These are phyloP conservation scores for Meghimatium bilineatum DNA, from an alignment of 2,888 invertebrate genomes.

Conservation along the genomic window DNA sequence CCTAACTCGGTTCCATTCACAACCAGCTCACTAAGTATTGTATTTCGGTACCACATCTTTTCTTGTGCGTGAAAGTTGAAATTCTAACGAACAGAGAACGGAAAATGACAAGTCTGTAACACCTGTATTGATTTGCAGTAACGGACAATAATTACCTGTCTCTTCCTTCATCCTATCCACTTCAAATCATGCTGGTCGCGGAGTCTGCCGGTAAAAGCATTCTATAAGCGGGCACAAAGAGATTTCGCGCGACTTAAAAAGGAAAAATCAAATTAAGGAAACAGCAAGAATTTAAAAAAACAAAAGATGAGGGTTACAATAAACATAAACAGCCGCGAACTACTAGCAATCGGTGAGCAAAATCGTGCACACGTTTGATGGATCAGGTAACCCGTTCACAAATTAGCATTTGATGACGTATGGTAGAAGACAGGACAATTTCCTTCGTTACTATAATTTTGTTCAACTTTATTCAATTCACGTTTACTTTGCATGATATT, in stretches of 20 bases:
- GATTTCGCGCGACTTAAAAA: constrained; percentile 22
- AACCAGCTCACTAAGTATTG: not conserved
- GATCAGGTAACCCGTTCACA: constrained; percentile 14
- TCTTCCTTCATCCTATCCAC: constrained; percentile 4
- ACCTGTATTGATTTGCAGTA: constrained; percentile 30
- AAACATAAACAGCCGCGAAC: constrained; percentile 28
- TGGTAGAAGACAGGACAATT: constrained; percentile 12
- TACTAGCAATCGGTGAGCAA: constrained; percentile 23
- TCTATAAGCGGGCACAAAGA: constrained; percentile 29
- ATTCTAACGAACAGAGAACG: constrained; percentile 1
- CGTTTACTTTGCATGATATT: constrained; percentile 23
- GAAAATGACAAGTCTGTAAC: constrained; percentile 26
- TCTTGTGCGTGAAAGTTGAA: constrained; percentile 7
- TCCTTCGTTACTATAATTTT: constrained; percentile 19
- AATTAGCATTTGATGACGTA: constrained; percentile 30
- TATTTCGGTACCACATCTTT: not conserved
- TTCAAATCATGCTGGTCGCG: constrained; percentile 20
- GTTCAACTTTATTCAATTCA: constrained; percentile 22
- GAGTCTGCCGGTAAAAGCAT: constrained; percentile 31
- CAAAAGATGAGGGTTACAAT: not conserved
- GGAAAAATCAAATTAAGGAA: not conserved
- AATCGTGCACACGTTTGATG: constrained; percentile 31
- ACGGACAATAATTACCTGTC: constrained; percentile 37
- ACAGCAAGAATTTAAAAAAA: not conserved
- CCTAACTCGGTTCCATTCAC: not conserved